Base-by-base conservation (phyloP, 2,888 invertebrate genomes). In the Lepidocyrtinus sp. region DNA sequence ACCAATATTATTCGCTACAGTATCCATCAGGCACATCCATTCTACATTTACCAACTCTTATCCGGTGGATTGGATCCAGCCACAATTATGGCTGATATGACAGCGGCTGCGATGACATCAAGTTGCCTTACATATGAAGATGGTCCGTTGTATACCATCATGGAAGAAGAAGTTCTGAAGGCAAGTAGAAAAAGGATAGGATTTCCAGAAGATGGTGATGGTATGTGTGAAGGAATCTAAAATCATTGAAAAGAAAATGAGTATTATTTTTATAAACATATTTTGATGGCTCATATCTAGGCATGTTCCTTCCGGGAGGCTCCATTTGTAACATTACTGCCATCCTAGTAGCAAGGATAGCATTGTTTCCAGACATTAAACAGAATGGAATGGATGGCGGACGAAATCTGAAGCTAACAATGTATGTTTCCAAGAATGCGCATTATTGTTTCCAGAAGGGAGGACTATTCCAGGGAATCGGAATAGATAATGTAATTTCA, bases 401-500 rank as follows among this genome's bases (percentile, higher is more conserved):
- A 46, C 19, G 36, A 12, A 26, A 74, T 19, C 2, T 65, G 15
- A 63, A 36, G 19, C 71, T 45, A 17, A 70, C 65, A 1, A 21
- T 64, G n/a, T 77, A 55, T 46, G 21, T 59, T 3, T 77, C 77
- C 0, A 46, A 46, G 15, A 77, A 77, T 59, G 91, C 93, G 45
- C 96, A 96, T 88, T 96, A 96, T 87, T 96, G 96, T 1, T 91
- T 95, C 21, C 91, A 91, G 86, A 94, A 95, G 89, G 93, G 93
- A 2, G 93, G 94, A 0, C 92, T 94, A 85, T 94, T 94, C 92
- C 89, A 96, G 1, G 96, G 96, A 0, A 89, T 96, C 17, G 96
- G 96, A 0, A 93, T 92, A 0, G 93, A 95, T 22, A 93, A 93
- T 82, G 90, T 92, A 27, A 89, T 92, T 45, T 87, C 90, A 84